Conservation (phyloP, 2,888 invertebrate genomes). For the Thymelicus lineola region DNA sequence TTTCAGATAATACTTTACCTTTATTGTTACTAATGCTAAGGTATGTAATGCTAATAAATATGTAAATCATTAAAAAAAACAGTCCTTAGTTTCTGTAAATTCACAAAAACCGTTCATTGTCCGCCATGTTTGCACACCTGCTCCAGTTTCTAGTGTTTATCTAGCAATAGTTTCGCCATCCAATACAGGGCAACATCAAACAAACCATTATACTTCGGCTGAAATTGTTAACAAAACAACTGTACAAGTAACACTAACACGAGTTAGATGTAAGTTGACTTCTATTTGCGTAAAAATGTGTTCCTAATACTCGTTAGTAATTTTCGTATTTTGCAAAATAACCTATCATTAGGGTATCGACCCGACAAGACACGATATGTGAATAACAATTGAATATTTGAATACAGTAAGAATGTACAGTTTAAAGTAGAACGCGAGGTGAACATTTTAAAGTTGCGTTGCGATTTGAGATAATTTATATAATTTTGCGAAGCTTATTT, state of each 20-base stretch:
- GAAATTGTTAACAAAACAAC: constrained; percentile 27
- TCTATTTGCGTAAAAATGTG: neutral
- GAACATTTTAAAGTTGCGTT: neutral
- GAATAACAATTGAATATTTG: neutral
- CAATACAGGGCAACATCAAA: constrained; percentile 64
- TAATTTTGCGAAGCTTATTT: no score
- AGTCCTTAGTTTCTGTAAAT: constrained; percentile 14
- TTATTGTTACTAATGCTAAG: no score
- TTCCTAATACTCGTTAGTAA: neutral
- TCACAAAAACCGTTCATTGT: constrained; percentile 37
- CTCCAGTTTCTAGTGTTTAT: constrained; percentile 55
- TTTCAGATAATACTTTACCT: no score
- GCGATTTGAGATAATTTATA: neutral
- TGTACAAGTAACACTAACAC: constrained; percentile 20
- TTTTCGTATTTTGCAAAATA: neutral
- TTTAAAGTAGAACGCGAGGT: neutral
- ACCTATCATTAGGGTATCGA: neutral
- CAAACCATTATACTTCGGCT: constrained; percentile 40
- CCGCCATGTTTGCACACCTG: constrained; percentile 60
- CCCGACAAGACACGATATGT: neutral
- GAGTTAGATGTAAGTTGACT: neutral
- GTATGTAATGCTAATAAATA: no score
- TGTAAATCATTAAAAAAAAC: no score
- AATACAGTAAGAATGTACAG: neutral
- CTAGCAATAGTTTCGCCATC: constrained; percentile 53